These are phyloP conservation scores for Salvelinus alpinus DNA, from an alignment of 2,113 vertebrate species.

Conservation along the genomic window DNA sequence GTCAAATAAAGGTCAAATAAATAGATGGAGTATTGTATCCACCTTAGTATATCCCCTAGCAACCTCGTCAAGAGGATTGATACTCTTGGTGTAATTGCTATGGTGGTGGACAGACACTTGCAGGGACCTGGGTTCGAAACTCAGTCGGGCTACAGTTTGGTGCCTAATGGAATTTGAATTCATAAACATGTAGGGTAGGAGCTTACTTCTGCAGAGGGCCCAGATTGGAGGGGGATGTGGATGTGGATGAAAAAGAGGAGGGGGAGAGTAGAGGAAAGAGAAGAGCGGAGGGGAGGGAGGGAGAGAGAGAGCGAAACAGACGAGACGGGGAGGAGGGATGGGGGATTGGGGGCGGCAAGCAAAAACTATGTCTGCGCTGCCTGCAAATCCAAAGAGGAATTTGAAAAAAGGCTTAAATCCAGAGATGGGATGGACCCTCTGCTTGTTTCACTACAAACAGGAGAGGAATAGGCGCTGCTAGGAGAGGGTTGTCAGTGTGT, in stretches of 20 bases:
- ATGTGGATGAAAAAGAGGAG: background rate
- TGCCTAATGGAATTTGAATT: too few species aligned
- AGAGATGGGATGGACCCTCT: conserved; percentile 48
- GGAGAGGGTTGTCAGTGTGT: conserved; percentile 33
- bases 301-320: too few species aligned
- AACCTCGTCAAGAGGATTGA: too few species aligned
- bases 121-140: too few species aligned
- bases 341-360: conserved; percentile 63
- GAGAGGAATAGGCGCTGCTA: conserved; percentile 50
- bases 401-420: conserved; percentile 73
- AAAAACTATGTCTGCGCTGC: conserved; percentile 59
- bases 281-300: background rate
- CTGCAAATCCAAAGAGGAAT: conserved; percentile 74
- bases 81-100: too few species aligned
- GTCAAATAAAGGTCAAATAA: too few species aligned
- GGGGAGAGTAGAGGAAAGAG: background rate
- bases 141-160: too few species aligned
- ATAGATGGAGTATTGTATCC: too few species aligned
- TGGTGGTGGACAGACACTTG: too few species aligned
- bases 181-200: too few species aligned
- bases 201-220: too few species aligned
- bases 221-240: background rate
- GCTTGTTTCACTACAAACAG: conserved; percentile 44
- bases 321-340: conserved; percentile 14
- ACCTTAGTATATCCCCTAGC: too few species aligned